Evolutionary conservation across 1,140 invertebrate genomes (phyloP).

Genomic region (Tetramorium simillimum): DNA sequence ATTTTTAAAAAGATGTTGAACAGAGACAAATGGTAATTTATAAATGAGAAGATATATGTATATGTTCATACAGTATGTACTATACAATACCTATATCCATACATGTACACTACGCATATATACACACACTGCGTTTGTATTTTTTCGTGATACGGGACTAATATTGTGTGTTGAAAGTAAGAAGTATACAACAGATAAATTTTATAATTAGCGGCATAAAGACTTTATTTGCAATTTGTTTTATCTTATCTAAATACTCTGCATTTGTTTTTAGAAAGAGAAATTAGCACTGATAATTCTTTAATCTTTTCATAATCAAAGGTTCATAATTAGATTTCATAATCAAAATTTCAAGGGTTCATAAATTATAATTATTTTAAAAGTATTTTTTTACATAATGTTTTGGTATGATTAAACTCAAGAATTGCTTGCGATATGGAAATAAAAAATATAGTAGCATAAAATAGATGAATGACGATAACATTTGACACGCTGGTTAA

Average conservation of each 20-base stretch:
- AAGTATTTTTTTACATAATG: not conserved
- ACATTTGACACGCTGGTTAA: not conserved
- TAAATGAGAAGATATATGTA: slow-evolving; percentile 50
- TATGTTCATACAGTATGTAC: not conserved
- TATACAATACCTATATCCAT: slow-evolving; percentile 1
- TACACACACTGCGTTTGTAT: slow-evolving; percentile 19
- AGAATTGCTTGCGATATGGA: not conserved
- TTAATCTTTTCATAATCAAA: not conserved
- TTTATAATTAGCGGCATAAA: not conserved
- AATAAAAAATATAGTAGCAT: not conserved
- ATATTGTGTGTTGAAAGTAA: slow-evolving; percentile 37
- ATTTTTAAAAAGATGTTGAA: slow-evolving; percentile 53
- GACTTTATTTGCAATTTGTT: not conserved
- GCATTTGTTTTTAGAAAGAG: not conserved
- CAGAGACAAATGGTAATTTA: slow-evolving; percentile 36
- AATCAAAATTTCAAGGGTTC: too few species aligned
- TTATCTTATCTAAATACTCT: not conserved
- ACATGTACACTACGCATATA: not conserved
- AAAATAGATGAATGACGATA: not conserved
- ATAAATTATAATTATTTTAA: not conserved
- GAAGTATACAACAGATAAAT: not conserved
- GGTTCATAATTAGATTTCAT: too few species aligned
- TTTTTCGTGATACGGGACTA: slow-evolving; percentile 32
- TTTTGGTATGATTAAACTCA: not conserved
- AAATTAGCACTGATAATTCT: not conserved